Base-by-base conservation (phyloP, 2,797 vertebrate species). In the Coracias cyanogaster region DNA sequence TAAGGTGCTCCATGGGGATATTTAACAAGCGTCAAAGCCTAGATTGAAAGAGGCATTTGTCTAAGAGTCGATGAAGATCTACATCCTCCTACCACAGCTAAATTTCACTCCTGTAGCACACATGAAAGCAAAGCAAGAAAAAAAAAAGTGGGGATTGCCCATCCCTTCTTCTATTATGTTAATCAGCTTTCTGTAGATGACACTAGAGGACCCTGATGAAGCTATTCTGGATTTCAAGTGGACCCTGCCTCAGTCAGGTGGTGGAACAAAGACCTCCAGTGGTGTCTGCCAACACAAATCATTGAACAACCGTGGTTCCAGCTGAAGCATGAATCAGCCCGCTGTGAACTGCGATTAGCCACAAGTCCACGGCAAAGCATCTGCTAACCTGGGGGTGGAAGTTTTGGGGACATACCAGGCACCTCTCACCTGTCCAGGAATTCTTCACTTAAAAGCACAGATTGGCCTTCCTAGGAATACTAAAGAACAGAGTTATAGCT, bases 291-390 rank as follows among this genome's bases (percentile, higher is more conserved):
- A 29, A 21, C 9, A 43, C 9, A 33, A 16, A 22, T 6, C 5
- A 6, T 7, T 37, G 39, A 37, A 21, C 11, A 54, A 16, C 12
- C 22, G 7, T 13, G 21, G 35, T 48, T 16, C 55, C 35, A 64
- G 29, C 35, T 7, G 5, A 82, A 46, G 29, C 18, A 2, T 0
- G 2, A 0, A 2, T 15, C 80, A 65, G 54, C 39, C 19, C 2
- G 0, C 43, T 15, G 13, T 17, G 18, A 69, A 4, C 28, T 10
- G 7, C 25, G 20, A 31, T 12, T 6, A 43, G 22, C 46, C 54
- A 19, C 10, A 26, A 5, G 3, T 12, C 25, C 22, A 35, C 1
- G 0, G 3, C 22, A 62, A 41, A 66, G 26, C 19, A 62, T 4
- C 46, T 10, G 15, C 39, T 5, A 14, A 64, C 17, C 16, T 2